Percentiles rank a stretch among this genome's conserved stretches.
Evolutionary conservation across 2,888 invertebrate genomes (phyloP).

Genomic region (Philhelius pedissequus): DNA sequence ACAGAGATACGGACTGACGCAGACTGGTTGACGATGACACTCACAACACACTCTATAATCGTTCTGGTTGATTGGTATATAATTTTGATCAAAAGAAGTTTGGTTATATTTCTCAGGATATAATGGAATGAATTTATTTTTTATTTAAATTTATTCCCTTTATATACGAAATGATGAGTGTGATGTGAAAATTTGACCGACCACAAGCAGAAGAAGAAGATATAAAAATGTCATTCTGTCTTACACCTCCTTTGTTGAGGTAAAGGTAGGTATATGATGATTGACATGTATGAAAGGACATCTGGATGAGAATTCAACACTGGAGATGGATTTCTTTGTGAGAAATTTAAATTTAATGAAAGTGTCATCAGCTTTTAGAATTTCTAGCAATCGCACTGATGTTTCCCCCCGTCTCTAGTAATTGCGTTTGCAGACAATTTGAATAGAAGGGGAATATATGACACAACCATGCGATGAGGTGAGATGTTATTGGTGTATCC

Average conservation of each 20-base stretch:
- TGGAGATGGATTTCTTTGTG: background rate
- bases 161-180: background rate
- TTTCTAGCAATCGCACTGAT: too few species aligned
- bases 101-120: conserved; percentile 37
- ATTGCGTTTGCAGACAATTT: too few species aligned
- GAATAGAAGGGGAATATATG: too few species aligned
- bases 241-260: background rate
- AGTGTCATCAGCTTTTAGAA: background rate
- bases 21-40: conserved; percentile 20
- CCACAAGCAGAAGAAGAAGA: background rate
- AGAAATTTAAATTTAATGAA: background rate
- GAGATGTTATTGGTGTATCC: too few species aligned
- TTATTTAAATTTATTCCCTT: conserved; percentile 10
- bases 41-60: background rate
- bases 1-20: conserved; percentile 29
- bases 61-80: conserved; percentile 61
- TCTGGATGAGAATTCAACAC: background rate
- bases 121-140: conserved; percentile 10
- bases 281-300: background rate
- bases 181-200: background rate
- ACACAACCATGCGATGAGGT: too few species aligned
- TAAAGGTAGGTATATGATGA: background rate
- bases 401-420: too few species aligned
- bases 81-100: conserved; percentile 40
- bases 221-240: background rate